These are phyloP conservation scores for Cyrtodaria siliqua DNA, from an alignment of 2,888 invertebrate species.

Conservation along the genomic window DNA sequence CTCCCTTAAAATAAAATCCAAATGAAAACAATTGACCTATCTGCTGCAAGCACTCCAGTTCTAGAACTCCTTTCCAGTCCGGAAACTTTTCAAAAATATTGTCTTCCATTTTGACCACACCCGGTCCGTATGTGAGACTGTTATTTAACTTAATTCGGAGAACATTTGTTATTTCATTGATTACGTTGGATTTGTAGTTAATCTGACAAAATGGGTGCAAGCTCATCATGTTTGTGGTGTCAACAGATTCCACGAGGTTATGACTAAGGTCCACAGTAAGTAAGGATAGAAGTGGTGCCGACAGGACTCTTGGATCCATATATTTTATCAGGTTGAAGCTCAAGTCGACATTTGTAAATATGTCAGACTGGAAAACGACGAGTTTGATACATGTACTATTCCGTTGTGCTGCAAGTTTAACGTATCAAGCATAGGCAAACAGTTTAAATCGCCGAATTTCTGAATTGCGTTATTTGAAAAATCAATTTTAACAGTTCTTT, in stretches of 20 bases:
- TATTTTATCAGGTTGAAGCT: conserved; percentile 15
- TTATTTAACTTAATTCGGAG: conserved; percentile 10
- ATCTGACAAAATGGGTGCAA: conserved; percentile 34
- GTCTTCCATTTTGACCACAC: conserved; percentile 11
- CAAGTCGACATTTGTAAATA: conserved; percentile 21
- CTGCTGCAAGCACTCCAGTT: conserved; percentile 13
- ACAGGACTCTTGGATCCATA: conserved; percentile 22
- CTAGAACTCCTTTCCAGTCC: conserved; percentile 21
- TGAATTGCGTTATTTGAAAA: conserved; percentile 30
- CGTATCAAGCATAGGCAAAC: conserved; percentile 25
- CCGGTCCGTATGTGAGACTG: conserved; percentile 37
- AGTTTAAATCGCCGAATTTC: conserved; percentile 28
- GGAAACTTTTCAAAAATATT: conserved; percentile 26
- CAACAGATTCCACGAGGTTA: conserved; percentile 28
- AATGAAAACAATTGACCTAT: conserved; percentile 28
- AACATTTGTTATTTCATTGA: conserved; percentile 20
- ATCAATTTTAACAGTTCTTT: conserved; percentile 21
- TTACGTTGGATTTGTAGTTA: conserved; percentile 23
- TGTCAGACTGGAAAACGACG: conserved; percentile 26
- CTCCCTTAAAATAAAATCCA: conserved; percentile 26
- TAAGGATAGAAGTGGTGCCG: conserved; percentile 12
- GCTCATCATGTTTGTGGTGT: conserved; percentile 35
- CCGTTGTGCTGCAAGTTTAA: conserved; percentile 18
- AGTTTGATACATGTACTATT: conserved; percentile 24
- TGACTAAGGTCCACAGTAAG: conserved; percentile 7